Conservation (phyloP, 2,113 vertebrate genomes). For the Suncus etruscus region DNA sequence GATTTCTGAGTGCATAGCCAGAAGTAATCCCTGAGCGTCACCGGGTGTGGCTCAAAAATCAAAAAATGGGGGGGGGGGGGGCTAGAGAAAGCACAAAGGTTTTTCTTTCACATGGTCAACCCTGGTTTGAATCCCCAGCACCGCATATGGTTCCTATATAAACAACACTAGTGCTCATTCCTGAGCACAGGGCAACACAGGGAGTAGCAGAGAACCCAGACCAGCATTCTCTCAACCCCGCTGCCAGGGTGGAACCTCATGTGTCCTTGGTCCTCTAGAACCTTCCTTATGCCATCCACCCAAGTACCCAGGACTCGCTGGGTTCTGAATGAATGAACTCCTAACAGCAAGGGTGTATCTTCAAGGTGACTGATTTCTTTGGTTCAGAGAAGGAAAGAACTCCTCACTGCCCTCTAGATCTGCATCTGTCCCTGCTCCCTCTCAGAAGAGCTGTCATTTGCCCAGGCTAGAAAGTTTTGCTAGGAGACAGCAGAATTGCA, state of each 20-base stretch:
- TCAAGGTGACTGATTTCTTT: background rate
- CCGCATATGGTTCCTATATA: no score
- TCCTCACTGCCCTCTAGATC: constrained; percentile 54
- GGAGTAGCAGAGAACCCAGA: no score
- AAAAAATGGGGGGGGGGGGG: no score
- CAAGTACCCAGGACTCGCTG: background rate
- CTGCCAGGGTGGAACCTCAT: background rate
- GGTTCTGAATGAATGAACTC: background rate
- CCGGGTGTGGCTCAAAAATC: no score
- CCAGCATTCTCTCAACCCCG: background rate
- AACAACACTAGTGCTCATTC: no score
- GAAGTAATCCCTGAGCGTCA: no score
- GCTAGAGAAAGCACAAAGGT: no score
- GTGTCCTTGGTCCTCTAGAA: background rate
- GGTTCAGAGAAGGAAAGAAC: background rate
- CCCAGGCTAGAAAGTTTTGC: constrained; percentile 67
- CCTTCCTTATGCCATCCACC: background rate
- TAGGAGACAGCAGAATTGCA: constrained; percentile 53
- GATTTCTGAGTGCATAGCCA: no score
- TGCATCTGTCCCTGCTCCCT: constrained; percentile 67
- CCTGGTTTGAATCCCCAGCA: no score
- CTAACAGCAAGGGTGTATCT: constrained; percentile 1
- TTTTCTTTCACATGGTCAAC: no score
- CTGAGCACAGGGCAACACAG: no score
- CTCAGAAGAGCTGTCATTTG: constrained; percentile 69